Evolutionary conservation across 1,140 invertebrate species (phyloP), one percentile per base, ranked within the genome.

Genomic region (Caerostris darwini): DNA sequence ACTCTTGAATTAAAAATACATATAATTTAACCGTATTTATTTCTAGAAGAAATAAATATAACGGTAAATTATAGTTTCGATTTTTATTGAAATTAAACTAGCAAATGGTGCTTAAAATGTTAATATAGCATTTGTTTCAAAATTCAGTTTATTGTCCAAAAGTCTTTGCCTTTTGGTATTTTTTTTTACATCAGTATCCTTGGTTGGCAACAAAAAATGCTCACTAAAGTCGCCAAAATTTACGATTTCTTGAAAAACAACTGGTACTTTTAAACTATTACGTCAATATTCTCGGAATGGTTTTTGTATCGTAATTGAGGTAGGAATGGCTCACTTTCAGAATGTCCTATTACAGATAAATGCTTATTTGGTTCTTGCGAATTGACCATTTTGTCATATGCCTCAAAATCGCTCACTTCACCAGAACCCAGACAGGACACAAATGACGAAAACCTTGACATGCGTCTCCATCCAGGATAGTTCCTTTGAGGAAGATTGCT

Each of bases 261-360:
- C 6, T 34, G n/a, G 5, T 3, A 12, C 53, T 50, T 50, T 93
- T 34, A 93, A 56, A 93, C 83, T 59, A 17, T 53, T 69, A 69
- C 64, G 8, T 93, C 59, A 8, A 5, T 87, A 50, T 59, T 69
- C 5, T 67, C 53, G 19, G 82, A 57, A 57, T 93, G 82, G 34
- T 93, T 61, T 54, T 56, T 61, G 83, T 93, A 87, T 12, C 64
- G 34, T 19, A 86, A 14, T 3, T 87, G 91, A 54, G 92, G 92
- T 58, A 93, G 58, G 69, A 93, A 93, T 7, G 92, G 92, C 14
- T 93, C 92, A 82, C 92, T 93, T 34, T 93, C 92, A 3, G 92
- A 93, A 64, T 93, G 92, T 6, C 85, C 92, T 7, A 93, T 93
- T 7, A 93, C 50, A 7, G 83, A 88, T 17, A 89, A 57, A 19